Evolutionary conservation across 1,140 invertebrate genomes (phyloP), one percentile per base, ranked within the genome.

Genomic region (Chlorops oryzae): DNA sequence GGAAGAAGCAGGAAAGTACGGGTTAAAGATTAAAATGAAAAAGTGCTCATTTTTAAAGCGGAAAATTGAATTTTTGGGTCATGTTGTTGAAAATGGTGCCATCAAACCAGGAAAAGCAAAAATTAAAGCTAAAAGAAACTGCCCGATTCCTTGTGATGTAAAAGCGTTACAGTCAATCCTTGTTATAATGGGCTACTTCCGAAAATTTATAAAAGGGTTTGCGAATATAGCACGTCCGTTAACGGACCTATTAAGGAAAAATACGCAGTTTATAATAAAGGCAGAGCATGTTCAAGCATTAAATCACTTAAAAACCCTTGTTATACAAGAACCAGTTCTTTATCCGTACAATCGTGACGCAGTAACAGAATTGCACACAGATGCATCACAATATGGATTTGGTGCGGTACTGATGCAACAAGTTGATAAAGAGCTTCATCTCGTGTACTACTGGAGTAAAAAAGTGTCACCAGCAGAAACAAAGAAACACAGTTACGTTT

Each of bases 51-150:
- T 52, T 21, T n/a, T 53, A 24, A 47, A 41, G 40, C 27, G 22
- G 2, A 34, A 52, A 37, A 18, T 62, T 17, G 52, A 63, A 41
- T 68, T 57, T 51, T 44, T 66, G 5, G 65, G 62, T 4, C 48
- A 63, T 22, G 20, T 37, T 4, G 34, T 66, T 3, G 42, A 51
- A 9, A 39, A 49, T n/a, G 47, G 57, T 13, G 34, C n/a, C 3
- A 55, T 57, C 24, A 24, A 24, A n/a, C 59, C 62, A 10, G 56
- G 54, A 15, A 12, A 50, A 35, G 21, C 35, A 9, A 64, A 65
- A n/a, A 42, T 59, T 1, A 9, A 40, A 38, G 50, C 54, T 1
- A 47, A 63, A 3, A 38, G 37, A 40, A 54, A 57, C 9, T 58
- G 58, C 35, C 58, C 59, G 9, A 6, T 13, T 20, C 62, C 58